A percentile compares a stretch with the other conserved stretches of the same genome.
Evolutionary conservation across 2,888 invertebrate species (phyloP).

Genomic region (Lasioglossum figueresi): DNA sequence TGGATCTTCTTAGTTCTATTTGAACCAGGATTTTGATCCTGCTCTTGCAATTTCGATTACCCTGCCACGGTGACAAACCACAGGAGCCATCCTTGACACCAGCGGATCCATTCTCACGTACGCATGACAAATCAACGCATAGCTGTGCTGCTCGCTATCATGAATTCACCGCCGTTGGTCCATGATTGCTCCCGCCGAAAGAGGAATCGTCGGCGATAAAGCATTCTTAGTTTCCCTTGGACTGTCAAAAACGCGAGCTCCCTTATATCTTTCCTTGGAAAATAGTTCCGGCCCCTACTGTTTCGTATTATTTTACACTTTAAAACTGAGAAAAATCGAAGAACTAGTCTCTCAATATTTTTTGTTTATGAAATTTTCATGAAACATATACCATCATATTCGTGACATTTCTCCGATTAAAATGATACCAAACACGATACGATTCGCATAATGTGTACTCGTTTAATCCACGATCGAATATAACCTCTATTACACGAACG

Average conservation of each 20-base stretch:
- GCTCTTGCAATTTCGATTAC: background rate
- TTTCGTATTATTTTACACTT: background rate
- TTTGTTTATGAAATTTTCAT: background rate
- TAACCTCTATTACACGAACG: background rate
- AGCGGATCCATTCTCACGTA: constrained; percentile 14
- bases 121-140: constrained; percentile 11
- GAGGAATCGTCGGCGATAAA: constrained; percentile 48
- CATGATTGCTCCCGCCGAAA: constrained; percentile 3
- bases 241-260: background rate
- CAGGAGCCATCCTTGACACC: background rate
- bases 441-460: background rate
- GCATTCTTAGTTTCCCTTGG: constrained; percentile 34
- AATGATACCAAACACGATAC: background rate
- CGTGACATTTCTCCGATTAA: background rate
- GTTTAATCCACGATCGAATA: background rate
- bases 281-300: background rate
- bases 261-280: too few relatives aligned
- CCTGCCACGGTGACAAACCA: background rate
- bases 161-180: constrained; percentile 17
- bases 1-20: background rate
- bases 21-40: background rate
- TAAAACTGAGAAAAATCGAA: background rate
- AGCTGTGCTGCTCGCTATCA: background rate
- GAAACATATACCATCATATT: background rate
- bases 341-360: background rate